phyloP scores from a whole-genome alignment of 2,113 vertebrate genomes.

The Meleagris gallopavo region DNA sequence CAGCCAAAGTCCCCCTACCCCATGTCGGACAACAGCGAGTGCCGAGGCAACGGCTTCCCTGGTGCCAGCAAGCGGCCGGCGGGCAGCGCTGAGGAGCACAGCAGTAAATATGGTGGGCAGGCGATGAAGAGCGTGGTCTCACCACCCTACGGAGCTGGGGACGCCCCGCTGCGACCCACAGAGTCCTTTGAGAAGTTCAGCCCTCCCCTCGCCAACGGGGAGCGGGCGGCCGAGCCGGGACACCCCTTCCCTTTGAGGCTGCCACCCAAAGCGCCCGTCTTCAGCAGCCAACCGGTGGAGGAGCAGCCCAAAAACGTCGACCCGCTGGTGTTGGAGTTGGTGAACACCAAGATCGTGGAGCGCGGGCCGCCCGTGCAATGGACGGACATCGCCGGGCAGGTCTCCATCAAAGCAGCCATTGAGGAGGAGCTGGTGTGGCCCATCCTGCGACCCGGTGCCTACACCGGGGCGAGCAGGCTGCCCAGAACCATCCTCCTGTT shows the following conservation, averaged over 20 bases:
- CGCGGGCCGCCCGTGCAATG: slow-evolving; percentile 88
- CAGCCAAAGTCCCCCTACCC: slow-evolving; percentile 85
- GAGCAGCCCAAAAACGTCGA: slow-evolving; percentile 86
- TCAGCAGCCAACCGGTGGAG: slow-evolving; percentile 66
- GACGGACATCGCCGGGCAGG: slow-evolving; percentile 90
- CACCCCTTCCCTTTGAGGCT: slow-evolving; percentile 35
- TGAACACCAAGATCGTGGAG: slow-evolving; percentile 89
- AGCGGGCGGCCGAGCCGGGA: slow-evolving; percentile 60
- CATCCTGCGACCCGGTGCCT: slow-evolving; percentile 81
- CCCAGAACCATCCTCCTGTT: slow-evolving; percentile 91
- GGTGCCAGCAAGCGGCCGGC: slow-evolving; percentile 80
- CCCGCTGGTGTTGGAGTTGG: slow-evolving; percentile 85
- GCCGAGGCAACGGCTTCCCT: slow-evolving; percentile 86
- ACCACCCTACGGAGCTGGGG: slow-evolving; percentile 79
- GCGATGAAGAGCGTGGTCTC: slow-evolving; percentile 85
- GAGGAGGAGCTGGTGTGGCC: slow-evolving; percentile 97
- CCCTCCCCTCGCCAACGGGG: slow-evolving; percentile 82
- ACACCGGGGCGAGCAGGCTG: slow-evolving; percentile 63
- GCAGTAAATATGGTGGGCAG: slow-evolving; percentile 74
- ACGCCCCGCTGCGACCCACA: slow-evolving; percentile 53
- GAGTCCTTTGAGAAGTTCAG: slow-evolving; percentile 84
- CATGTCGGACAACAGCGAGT: slow-evolving; percentile 85
- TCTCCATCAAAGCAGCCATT: slow-evolving; percentile 86
- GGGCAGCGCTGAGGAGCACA: slow-evolving; percentile 54
- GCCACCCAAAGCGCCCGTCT: slow-evolving; percentile 68